phyloP scores from a whole-genome alignment of 2,888 invertebrate genomes.

The Torymus texanus region DNA sequence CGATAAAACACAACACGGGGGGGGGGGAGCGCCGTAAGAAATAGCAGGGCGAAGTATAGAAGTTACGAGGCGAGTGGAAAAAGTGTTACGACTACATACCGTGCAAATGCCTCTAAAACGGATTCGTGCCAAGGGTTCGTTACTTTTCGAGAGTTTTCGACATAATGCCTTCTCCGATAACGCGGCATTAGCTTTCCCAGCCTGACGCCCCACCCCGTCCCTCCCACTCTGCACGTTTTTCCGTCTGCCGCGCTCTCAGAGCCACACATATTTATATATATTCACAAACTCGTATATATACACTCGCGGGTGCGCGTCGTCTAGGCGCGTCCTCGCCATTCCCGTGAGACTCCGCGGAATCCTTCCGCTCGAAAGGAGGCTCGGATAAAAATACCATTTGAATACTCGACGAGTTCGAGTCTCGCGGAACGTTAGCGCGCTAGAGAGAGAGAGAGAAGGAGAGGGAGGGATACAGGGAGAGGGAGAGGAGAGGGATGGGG shows the following conservation, averaged over 20 bases:
- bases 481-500: slow-evolving; percentile 47
- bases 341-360: slow-evolving; percentile 61
- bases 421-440: slow-evolving; percentile 1
- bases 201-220: slow-evolving; percentile 35
- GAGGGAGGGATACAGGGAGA: background rate
- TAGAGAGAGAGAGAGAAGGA: slow-evolving; percentile 1
- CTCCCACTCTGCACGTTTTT: slow-evolving; percentile 2
- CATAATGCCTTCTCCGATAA: slow-evolving; percentile 68
- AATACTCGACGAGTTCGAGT: slow-evolving; percentile 67
- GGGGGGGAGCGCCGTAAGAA: slow-evolving; percentile 56
- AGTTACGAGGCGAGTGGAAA: slow-evolving; percentile 58
- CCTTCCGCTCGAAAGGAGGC: slow-evolving; percentile 70
- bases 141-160: slow-evolving; percentile 64
- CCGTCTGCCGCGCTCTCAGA: slow-evolving; percentile 5
- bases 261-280: too few species aligned
- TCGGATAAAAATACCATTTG: slow-evolving; percentile 74
- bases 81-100: slow-evolving; percentile 61
- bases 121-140: slow-evolving; percentile 65
- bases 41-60: slow-evolving; percentile 58
- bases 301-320: slow-evolving; percentile 28
- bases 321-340: slow-evolving; percentile 55
- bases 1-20: slow-evolving; percentile 20
- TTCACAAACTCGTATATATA: background rate
- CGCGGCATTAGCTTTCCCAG: slow-evolving; percentile 64
- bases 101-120: slow-evolving; percentile 64